Conservation (phyloP, 2,797 vertebrate species). For the Oreochromis grahami region DNA sequence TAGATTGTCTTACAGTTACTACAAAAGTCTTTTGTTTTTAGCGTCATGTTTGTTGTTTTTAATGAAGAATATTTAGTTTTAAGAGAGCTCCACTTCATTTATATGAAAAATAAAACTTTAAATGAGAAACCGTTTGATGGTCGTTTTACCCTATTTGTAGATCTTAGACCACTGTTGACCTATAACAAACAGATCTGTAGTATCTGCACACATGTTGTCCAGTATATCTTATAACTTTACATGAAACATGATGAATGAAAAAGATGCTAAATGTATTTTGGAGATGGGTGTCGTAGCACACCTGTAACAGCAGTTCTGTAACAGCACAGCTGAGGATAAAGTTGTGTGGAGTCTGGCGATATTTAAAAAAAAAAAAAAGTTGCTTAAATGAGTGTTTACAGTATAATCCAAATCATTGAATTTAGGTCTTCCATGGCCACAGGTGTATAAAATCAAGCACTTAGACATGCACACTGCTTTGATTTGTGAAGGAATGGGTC, state of each 20-base stretch:
- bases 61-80: neutral
- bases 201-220: neutral
- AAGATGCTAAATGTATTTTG: neutral
- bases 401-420: neutral
- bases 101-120: slow-evolving; percentile 21
- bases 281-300: fast-evolving
- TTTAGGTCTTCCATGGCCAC: neutral
- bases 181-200: neutral
- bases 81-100: neutral
- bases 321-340: neutral
- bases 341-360: fast-evolving
- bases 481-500: neutral
- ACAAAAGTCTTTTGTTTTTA: neutral
- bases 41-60: neutral
- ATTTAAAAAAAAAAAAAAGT: neutral
- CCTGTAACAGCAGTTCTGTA: neutral
- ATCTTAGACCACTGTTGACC: neutral
- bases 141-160: neutral
- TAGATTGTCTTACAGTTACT: neutral
- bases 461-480: neutral
- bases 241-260: neutral
- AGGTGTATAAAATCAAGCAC: neutral
- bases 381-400: neutral
- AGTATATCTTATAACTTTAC: neutral
- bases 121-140: neutral